phyloP scores from a whole-genome alignment of 2,888 invertebrate genomes.

The Trissoscelio sp. region DNA sequence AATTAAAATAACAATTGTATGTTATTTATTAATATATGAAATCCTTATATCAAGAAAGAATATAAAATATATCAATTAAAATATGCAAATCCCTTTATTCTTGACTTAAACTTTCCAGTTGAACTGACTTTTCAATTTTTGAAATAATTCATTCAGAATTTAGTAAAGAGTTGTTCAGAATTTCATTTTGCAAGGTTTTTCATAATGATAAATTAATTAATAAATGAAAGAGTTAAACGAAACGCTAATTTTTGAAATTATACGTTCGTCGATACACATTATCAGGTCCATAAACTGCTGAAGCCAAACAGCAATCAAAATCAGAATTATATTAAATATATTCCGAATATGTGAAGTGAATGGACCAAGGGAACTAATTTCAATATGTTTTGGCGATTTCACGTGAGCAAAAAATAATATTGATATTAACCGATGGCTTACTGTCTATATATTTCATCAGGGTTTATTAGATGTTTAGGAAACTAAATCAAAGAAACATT shows the following conservation, averaged over 20 bases:
- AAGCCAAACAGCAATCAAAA: constrained; percentile 11
- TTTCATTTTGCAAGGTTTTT: constrained; percentile 3
- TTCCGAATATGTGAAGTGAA: constrained; percentile 1
- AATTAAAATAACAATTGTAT: too few relatives aligned
- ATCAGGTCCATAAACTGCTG: constrained; percentile 15
- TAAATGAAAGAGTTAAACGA: constrained; percentile 27
- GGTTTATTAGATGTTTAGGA: too few relatives aligned
- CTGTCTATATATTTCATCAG: too few relatives aligned
- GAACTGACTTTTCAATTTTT: too few relatives aligned
- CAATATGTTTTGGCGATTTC: constrained; percentile 4
- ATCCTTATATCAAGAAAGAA: too few relatives aligned
- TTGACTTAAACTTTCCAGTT: too few relatives aligned
- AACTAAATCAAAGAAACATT: too few relatives aligned
- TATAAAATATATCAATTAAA: too few relatives aligned
- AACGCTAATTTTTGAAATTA: constrained; percentile 18
- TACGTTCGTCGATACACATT: constrained; percentile 1
- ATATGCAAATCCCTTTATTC: too few relatives aligned
- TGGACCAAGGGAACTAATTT: constrained; percentile 32
- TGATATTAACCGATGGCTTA: not conserved
- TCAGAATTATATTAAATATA: constrained; percentile 44
- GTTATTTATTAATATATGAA: too few relatives aligned
- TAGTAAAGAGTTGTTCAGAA: too few relatives aligned
- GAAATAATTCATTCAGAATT: too few relatives aligned
- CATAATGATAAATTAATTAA: constrained; percentile 33
- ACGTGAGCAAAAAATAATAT: constrained; percentile 2